phyloP scores from a whole-genome alignment of 2,113 vertebrate species.

The Chloroceryle aenea region DNA sequence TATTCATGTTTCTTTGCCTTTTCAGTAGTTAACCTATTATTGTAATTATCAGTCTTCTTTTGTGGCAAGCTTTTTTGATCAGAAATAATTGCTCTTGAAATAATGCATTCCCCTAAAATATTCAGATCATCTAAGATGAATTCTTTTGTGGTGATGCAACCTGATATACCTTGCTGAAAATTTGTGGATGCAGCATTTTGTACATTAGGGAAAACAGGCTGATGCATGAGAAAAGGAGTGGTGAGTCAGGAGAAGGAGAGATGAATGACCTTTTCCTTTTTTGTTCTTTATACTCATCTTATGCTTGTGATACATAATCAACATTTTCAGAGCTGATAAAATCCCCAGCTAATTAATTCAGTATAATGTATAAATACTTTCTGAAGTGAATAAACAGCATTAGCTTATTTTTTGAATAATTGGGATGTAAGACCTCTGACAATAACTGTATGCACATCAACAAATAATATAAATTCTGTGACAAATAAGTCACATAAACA shows the following conservation, averaged over 20 bases:
- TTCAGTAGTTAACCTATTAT: slow-evolving; percentile 26
- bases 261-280: slow-evolving; percentile 43
- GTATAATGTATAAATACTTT: background rate
- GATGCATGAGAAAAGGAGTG: slow-evolving; percentile 5
- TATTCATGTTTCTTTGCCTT: slow-evolving; percentile 37
- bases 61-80: background rate
- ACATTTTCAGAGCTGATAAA: background rate
- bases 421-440: background rate
- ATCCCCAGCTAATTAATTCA: background rate
- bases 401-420: background rate
- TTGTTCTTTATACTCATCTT: background rate
- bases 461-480: background rate
- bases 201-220: background rate
- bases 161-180: slow-evolving; percentile 2
- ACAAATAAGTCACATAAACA: background rate
- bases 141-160: slow-evolving; percentile 5
- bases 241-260: slow-evolving; percentile 9
- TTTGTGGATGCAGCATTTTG: slow-evolving; percentile 8
- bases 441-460: background rate
- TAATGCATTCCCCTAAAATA: background rate
- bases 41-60: slow-evolving; percentile 23
- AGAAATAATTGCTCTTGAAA: slow-evolving; percentile 37
- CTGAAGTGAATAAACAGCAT: background rate
- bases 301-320: background rate
- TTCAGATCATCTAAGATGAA: background rate